These are phyloP conservation scores for Mesorhabditis sp. DNA, from an alignment of 2,888 invertebrate species.

Conservation along the genomic window DNA sequence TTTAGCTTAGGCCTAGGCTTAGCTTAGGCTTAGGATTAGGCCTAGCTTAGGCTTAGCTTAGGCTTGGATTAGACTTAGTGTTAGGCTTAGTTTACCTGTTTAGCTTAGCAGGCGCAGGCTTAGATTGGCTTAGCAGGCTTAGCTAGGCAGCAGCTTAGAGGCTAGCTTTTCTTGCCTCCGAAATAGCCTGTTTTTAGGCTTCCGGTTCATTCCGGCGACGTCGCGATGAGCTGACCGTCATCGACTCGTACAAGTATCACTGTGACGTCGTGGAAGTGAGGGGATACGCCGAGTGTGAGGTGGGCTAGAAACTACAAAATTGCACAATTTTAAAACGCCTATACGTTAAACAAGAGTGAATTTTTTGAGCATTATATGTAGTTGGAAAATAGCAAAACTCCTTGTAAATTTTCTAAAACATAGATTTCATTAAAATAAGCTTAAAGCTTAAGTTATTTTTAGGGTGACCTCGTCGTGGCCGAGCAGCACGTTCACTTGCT, in stretches of 20 bases:
- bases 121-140: too few species aligned
- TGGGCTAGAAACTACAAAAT: neutral
- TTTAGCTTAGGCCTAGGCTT: too few species aligned
- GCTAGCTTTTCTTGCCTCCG: neutral
- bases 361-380: too few species aligned
- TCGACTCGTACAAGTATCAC: constrained; percentile 1
- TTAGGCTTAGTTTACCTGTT: too few species aligned
- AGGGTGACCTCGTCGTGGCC: neutral
- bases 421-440: neutral
- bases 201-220: neutral
- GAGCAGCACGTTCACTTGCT: neutral
- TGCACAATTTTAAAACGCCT: neutral
- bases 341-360: too few species aligned
- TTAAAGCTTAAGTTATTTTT: neutral
- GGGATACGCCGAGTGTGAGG: neutral
- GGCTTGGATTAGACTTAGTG: too few species aligned
- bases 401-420: neutral
- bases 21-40: too few species aligned
- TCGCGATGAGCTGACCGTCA: neutral
- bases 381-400: neutral
- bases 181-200: neutral
- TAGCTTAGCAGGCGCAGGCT: too few species aligned
- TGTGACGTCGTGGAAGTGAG: neutral
- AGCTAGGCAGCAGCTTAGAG: too few species aligned
- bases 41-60: too few species aligned